Conservation (phyloP, 2,797 vertebrate species). For the Poeciliopsis presidionis region DNA sequence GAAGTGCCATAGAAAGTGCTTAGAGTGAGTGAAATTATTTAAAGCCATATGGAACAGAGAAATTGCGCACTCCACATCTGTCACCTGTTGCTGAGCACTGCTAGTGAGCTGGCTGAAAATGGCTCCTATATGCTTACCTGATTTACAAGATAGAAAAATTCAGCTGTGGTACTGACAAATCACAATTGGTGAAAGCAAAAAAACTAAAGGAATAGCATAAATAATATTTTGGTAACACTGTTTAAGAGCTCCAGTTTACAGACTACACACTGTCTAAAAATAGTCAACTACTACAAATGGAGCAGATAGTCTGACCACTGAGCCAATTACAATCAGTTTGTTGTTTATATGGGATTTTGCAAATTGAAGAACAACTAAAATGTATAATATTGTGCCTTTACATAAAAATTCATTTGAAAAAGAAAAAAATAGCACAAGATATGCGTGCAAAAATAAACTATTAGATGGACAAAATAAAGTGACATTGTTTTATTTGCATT, state of each 20-base stretch:
- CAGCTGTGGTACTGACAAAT: neutral
- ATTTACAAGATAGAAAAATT: neutral
- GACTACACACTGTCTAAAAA: neutral
- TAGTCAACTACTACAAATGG: neutral
- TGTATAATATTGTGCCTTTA: neutral
- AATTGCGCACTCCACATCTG: neutral
- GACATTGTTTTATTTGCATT: neutral
- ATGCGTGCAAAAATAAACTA: neutral
- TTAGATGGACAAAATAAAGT: neutral
- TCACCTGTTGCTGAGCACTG: neutral
- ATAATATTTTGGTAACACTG: neutral
- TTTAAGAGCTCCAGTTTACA: neutral
- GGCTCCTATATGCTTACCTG: neutral
- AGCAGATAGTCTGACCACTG: neutral
- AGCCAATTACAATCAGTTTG: neutral
- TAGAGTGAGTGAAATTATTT: neutral
- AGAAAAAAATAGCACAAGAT: neutral
- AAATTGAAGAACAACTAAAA: neutral
- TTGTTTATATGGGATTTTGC: neutral
- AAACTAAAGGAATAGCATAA: neutral
- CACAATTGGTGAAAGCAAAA: neutral
- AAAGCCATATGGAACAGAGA: neutral
- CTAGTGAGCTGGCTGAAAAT: neutral
- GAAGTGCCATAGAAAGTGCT: neutral
- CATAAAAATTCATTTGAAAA: neutral